Percentiles rank a stretch among this genome's conserved stretches.
phyloP scores from a whole-genome alignment of 2,113 vertebrate genomes.

The Oryzias celebensis region DNA sequence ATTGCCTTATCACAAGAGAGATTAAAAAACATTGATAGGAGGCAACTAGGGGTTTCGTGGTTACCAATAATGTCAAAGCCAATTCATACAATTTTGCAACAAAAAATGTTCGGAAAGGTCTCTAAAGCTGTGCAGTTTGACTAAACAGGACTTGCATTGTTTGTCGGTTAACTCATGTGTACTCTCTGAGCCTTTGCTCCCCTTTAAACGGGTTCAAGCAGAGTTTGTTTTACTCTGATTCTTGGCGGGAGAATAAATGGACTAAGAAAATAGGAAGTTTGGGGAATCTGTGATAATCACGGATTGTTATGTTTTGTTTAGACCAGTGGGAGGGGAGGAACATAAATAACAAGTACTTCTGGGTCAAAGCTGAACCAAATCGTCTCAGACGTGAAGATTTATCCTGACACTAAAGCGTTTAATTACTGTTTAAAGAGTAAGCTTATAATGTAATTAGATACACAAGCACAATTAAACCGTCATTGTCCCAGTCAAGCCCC shows the following conservation, averaged over 20 bases:
- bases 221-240: slow-evolving; percentile 43
- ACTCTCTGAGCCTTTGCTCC: not conserved
- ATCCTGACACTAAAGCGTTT: not conserved
- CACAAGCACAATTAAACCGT: slow-evolving; percentile 11
- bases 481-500: not conserved
- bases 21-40: not conserved
- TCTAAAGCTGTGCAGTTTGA: too few species aligned
- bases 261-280: slow-evolving; percentile 28
- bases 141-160: not conserved
- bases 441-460: not conserved
- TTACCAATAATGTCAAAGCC: not conserved
- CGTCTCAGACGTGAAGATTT: slow-evolving; percentile 4
- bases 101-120: too few species aligned
- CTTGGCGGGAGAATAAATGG: slow-evolving; percentile 18
- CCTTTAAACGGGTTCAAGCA: slow-evolving; percentile 43
- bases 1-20: slow-evolving; percentile 1
- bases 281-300: slow-evolving; percentile 23
- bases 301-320: slow-evolving; percentile 23
- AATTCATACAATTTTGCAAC: too few species aligned
- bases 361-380: not conserved
- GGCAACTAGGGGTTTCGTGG: not conserved
- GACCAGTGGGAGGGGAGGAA: not conserved
- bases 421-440: slow-evolving; percentile 7
- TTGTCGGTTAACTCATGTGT: not conserved
- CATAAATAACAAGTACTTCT: slow-evolving; percentile 12